Evolutionary conservation across 2,888 invertebrate species (phyloP).

Genomic region (Xanthorhoe spadicearia): DNA sequence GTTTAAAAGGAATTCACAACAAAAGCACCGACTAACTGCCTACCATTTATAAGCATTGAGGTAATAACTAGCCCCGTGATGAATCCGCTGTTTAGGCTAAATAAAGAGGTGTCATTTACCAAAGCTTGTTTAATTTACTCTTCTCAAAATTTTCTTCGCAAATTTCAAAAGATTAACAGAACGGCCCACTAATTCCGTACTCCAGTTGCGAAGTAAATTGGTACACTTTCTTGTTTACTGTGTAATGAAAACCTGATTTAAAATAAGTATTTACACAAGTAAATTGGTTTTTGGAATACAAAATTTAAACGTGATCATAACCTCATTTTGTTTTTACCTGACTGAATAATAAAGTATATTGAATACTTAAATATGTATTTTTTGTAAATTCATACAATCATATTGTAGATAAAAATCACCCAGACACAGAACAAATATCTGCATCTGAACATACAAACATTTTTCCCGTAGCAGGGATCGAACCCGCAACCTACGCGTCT

Average conservation of each 20-base stretch:
- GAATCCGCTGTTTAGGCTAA: slow-evolving; percentile 38
- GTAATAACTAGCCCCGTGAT: slow-evolving; percentile 40
- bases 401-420: too few relatives aligned
- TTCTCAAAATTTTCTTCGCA: slow-evolving; percentile 51
- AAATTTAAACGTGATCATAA: background rate
- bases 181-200: slow-evolving; percentile 47
- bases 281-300: slow-evolving; percentile 1
- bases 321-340: background rate
- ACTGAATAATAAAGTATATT: too few relatives aligned
- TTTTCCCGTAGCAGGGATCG: too few relatives aligned
- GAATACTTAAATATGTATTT: too few relatives aligned
- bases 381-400: too few relatives aligned
- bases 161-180: slow-evolving; percentile 58
- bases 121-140: slow-evolving; percentile 49
- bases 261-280: slow-evolving; percentile 4
- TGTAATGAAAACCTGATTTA: slow-evolving; percentile 11
- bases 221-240: slow-evolving; percentile 25
- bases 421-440: too few relatives aligned
- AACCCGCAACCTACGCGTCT: too few relatives aligned
- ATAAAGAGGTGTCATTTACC: slow-evolving; percentile 45
- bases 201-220: slow-evolving; percentile 37
- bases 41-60: slow-evolving; percentile 26
- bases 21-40: slow-evolving; percentile 11
- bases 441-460: too few relatives aligned
- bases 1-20: slow-evolving; percentile 9